Conservation (phyloP, 2,113 vertebrate species). For the Scomber colias region DNA sequence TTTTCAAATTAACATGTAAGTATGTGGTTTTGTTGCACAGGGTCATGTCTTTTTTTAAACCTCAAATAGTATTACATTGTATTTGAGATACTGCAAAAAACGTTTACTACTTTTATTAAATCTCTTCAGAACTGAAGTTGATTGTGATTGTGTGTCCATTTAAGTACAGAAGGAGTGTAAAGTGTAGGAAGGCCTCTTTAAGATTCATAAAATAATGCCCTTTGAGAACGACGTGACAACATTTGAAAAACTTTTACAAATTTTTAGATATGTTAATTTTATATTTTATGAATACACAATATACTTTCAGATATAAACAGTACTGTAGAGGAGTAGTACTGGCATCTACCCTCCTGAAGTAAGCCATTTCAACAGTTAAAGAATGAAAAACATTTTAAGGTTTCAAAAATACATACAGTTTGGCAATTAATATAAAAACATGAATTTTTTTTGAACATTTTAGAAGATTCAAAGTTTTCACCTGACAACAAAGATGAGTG, state of each 20-base stretch:
- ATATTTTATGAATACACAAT: background rate
- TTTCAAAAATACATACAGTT: constrained; percentile 7
- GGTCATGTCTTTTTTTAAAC: constrained; percentile 47
- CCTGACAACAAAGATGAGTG: too few relatives aligned
- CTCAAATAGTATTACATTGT: constrained; percentile 66
- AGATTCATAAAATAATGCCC: background rate
- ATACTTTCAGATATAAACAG: background rate
- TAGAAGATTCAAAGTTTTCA: too few relatives aligned
- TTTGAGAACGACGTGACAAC: background rate
- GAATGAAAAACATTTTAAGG: background rate
- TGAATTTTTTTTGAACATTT: background rate
- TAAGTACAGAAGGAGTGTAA: background rate
- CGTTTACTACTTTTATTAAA: constrained; percentile 60
- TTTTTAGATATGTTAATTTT: constrained; percentile 26
- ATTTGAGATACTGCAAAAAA: constrained; percentile 59
- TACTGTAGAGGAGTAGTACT: background rate
- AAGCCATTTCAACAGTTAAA: background rate
- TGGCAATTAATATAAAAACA: background rate
- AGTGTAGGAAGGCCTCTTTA: background rate
- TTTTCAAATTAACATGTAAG: constrained; percentile 33
- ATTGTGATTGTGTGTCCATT: constrained; percentile 34
- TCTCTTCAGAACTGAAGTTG: constrained; percentile 28
- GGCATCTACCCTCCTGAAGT: background rate
- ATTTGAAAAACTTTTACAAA: background rate
- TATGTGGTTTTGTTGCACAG: constrained; percentile 43